A percentile compares a stretch with the other conserved stretches of the same genome.
phyloP scores from a whole-genome alignment of 1,140 invertebrate species.

The Cylas formicarius region DNA sequence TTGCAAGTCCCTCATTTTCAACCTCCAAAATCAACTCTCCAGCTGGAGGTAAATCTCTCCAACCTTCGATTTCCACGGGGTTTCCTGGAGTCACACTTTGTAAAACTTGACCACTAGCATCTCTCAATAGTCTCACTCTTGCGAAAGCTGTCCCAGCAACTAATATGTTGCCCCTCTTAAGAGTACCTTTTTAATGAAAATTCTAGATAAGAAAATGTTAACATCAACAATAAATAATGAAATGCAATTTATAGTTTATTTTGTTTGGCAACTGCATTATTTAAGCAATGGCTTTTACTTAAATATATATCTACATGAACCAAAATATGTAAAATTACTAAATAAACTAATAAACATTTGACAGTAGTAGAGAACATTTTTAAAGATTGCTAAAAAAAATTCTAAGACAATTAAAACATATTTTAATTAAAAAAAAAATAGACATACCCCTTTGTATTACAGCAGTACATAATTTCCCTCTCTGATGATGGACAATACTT shows the following conservation, averaged over 20 bases:
- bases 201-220: too few species aligned
- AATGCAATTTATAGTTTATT: not conserved
- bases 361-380: too few species aligned
- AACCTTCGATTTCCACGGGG: constrained; percentile 84
- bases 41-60: constrained; percentile 77
- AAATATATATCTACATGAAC: too few species aligned
- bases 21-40: constrained; percentile 69
- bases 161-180: constrained; percentile 73
- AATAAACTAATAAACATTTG: too few species aligned
- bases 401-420: constrained; percentile 1
- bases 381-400: too few species aligned
- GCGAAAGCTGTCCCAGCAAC: constrained; percentile 77
- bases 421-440: not conserved
- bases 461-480: constrained; percentile 81
- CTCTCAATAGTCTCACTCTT: constrained; percentile 80
- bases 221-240: constrained; percentile 10
- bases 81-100: constrained; percentile 66
- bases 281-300: not conserved
- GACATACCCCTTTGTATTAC: constrained; percentile 70
- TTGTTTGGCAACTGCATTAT: not conserved
- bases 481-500: constrained; percentile 62
- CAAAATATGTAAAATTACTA: too few species aligned
- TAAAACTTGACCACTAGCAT: constrained; percentile 66
- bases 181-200: too few species aligned
- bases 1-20: constrained; percentile 13